Percentiles rank a stretch among this genome's conserved stretches.
Conservation (phyloP, 2,888 invertebrate genomes). For the Cabera pusaria region DNA sequence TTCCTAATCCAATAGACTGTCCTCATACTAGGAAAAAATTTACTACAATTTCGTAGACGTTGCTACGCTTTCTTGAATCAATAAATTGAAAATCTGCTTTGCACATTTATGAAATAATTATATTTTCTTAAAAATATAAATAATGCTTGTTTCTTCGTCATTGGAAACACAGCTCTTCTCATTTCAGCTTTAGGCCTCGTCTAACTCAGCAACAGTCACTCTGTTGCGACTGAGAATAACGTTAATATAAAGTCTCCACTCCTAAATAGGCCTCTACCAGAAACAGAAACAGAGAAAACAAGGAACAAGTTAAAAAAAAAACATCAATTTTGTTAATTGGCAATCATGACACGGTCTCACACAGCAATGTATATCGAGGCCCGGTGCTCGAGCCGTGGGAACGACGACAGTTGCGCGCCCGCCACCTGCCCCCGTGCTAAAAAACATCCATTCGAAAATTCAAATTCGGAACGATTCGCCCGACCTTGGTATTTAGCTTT, state of each 20-base stretch:
- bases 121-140: too few species aligned
- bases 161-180: too few species aligned
- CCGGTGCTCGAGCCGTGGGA: conserved; percentile 79
- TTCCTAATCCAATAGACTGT: conserved; percentile 6
- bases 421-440: conserved; percentile 72
- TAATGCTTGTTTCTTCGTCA: too few species aligned
- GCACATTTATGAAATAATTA: too few species aligned
- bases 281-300: too few species aligned
- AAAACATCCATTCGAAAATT: conserved; percentile 70
- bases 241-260: too few species aligned
- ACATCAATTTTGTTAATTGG: conserved; percentile 68
- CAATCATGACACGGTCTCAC: conserved; percentile 69
- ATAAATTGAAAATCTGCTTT: too few species aligned
- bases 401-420: conserved; percentile 74
- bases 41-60: conserved; percentile 3
- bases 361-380: conserved; percentile 45
- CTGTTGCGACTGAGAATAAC: too few species aligned
- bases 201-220: too few species aligned
- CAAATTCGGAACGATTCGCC: conserved; percentile 67
- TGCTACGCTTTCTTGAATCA: conserved; percentile 6
- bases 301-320: conserved; percentile 24
- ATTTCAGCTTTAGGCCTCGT: too few species aligned
- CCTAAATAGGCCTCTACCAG: too few species aligned
- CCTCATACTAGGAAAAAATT: neutral
- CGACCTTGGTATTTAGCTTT: conserved; percentile 62